phyloP scores from a whole-genome alignment of 2,888 invertebrate genomes.

The Volucella inanis region DNA sequence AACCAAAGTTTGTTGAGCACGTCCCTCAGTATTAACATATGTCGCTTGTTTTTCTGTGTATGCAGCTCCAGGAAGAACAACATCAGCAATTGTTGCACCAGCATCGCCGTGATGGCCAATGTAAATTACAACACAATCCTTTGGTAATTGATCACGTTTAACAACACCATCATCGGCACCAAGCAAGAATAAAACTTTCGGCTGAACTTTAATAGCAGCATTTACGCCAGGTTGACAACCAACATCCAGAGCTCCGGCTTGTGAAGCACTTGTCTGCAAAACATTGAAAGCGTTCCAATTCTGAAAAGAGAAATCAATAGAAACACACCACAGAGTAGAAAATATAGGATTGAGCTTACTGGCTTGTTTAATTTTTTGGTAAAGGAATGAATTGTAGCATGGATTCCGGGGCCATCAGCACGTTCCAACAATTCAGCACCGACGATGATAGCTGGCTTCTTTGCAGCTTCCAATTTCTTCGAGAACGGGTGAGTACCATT shows the following conservation, averaged over 20 bases:
- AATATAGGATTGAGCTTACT: conserved; percentile 81
- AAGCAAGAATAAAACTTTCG: conserved; percentile 93
- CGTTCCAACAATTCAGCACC: conserved; percentile 93
- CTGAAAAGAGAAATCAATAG: conserved; percentile 72
- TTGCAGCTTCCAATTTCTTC: conserved; percentile 89
- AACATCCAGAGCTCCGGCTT: conserved; percentile 97
- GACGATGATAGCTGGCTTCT: conserved; percentile 95
- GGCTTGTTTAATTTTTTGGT: conserved; percentile 86
- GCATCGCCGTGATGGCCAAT: conserved; percentile 98
- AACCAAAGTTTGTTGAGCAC: conserved; percentile 94
- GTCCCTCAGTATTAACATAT: conserved; percentile 98
- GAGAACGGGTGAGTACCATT: conserved; percentile 88
- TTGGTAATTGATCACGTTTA: conserved; percentile 89
- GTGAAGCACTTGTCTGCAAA: conserved; percentile 95
- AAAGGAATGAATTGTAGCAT: conserved; percentile 89
- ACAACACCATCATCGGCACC: conserved; percentile 96
- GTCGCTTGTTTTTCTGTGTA: conserved; percentile 99
- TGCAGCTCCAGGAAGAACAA: conserved; percentile 96
- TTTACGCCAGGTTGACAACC: conserved; percentile 92
- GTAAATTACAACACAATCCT: conserved; percentile 94
- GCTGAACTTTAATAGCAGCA: conserved; percentile 86
- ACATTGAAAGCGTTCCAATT: conserved; percentile 95
- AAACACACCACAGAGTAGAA: not conserved
- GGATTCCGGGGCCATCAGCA: conserved; percentile 89
- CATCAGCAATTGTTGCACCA: conserved; percentile 96